Evolutionary conservation across 2,888 invertebrate species (phyloP).

Genomic region (Blastobasis lacticolella): DNA sequence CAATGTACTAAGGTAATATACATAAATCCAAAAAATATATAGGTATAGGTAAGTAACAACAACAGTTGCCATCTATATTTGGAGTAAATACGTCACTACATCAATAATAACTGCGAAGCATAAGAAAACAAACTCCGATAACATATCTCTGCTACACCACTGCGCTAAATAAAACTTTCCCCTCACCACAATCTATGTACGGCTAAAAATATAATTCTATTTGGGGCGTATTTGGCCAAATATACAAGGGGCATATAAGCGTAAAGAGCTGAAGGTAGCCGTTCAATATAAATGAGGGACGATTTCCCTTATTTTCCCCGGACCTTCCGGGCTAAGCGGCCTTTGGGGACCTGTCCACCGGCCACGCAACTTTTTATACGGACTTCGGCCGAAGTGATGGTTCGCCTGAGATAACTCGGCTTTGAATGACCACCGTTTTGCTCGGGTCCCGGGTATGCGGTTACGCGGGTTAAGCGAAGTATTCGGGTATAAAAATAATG

Average conservation of each 20-base stretch:
- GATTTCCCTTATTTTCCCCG: conserved; percentile 51
- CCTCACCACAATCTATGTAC: no score
- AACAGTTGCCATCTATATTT: no score
- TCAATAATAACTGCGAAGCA: no score
- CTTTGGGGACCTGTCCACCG: conserved; percentile 41
- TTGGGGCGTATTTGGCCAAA: conserved; percentile 3
- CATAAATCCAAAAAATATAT: no score
- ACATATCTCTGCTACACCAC: no score
- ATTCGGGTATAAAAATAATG: no score
- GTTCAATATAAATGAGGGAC: conserved; percentile 63
- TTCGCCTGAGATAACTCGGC: conserved; percentile 37
- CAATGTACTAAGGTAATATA: no score
- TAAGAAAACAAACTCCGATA: no score
- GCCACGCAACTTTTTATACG: conserved; percentile 35
- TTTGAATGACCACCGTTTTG: conserved; percentile 34
- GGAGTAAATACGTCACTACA: no score
- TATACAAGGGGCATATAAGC: conserved; percentile 9
- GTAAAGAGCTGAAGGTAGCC: conserved; percentile 34
- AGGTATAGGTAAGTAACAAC: no score
- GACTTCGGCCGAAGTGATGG: conserved; percentile 27
- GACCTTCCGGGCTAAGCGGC: conserved; percentile 54
- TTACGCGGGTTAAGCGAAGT: no score
- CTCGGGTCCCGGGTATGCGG: background rate
- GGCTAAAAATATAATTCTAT: background rate
- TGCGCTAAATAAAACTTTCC: no score